Evolutionary conservation across 2,888 invertebrate genomes (phyloP).

Genomic region (Agrochola macilenta): DNA sequence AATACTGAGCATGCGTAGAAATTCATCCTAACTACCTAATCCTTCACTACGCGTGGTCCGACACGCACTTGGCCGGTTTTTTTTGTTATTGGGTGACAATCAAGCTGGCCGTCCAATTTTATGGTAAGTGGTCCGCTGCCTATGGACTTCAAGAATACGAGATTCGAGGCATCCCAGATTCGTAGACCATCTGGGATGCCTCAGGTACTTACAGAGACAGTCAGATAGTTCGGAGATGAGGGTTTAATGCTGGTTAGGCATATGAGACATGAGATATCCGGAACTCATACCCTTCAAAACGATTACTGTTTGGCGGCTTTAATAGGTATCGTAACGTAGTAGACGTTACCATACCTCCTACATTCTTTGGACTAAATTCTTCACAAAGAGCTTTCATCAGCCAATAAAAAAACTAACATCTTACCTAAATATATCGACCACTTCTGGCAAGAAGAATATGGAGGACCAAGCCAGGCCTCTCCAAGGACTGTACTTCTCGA

Average conservation of each 20-base stretch:
- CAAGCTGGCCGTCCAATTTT: neutral
- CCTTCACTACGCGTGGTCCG: no score
- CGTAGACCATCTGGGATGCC: neutral
- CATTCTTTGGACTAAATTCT: no score
- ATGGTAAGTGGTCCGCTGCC: neutral
- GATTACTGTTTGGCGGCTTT: no score
- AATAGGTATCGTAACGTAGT: neutral
- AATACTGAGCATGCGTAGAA: no score
- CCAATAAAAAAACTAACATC: neutral
- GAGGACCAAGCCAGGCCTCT: constrained; percentile 73
- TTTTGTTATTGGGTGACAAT: neutral
- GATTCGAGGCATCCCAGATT: neutral
- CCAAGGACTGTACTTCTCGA: constrained; percentile 69
- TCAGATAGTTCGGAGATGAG: neutral
- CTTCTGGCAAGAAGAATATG: constrained; percentile 77
- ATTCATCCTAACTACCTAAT: no score
- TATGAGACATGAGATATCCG: neutral
- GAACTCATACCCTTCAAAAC: neutral
- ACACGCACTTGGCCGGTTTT: no score
- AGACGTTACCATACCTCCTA: no score
- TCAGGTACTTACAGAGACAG: neutral
- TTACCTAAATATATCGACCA: constrained; percentile 73
- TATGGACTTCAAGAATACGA: neutral
- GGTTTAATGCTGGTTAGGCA: neutral
- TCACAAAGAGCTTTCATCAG: neutral